These are phyloP conservation scores for Drosophila tropicalis DNA, from an alignment of 1,140 invertebrate species.

Conservation along the genomic window DNA sequence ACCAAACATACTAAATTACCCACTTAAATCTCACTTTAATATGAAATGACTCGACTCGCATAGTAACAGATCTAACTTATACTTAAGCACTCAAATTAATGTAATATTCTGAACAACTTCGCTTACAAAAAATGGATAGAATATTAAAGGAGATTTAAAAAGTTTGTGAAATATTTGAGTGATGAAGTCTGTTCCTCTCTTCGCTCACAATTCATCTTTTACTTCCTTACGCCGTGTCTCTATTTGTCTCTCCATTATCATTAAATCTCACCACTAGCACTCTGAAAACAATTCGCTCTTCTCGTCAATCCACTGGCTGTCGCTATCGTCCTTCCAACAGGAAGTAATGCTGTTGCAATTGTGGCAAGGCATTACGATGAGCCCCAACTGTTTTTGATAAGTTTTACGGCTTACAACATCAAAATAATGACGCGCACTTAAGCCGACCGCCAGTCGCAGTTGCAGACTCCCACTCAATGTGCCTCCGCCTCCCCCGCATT, in stretches of 20 bases:
- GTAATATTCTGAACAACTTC: no score
- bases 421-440: conserved; percentile 58
- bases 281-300: conserved; percentile 9
- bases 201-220: background rate
- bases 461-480: conserved; percentile 1
- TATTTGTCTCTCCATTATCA: conserved; percentile 13
- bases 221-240: background rate
- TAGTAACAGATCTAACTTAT: no score
- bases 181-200: background rate
- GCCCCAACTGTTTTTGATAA: conserved; percentile 46
- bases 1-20: no score
- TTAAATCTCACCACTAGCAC: conserved; percentile 7
- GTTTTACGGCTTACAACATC: conserved; percentile 48
- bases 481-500: background rate
- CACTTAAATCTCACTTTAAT: no score
- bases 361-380: conserved; percentile 27
- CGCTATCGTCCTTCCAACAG: background rate
- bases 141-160: conserved; percentile 2
- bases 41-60: no score
- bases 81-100: no score
- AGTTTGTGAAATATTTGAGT: background rate
- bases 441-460: conserved; percentile 38
- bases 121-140: no score
- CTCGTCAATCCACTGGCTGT: background rate
- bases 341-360: conserved; percentile 10